phyloP scores from a whole-genome alignment of 2,113 vertebrate genomes.

The Lepidothrix coronata region DNA sequence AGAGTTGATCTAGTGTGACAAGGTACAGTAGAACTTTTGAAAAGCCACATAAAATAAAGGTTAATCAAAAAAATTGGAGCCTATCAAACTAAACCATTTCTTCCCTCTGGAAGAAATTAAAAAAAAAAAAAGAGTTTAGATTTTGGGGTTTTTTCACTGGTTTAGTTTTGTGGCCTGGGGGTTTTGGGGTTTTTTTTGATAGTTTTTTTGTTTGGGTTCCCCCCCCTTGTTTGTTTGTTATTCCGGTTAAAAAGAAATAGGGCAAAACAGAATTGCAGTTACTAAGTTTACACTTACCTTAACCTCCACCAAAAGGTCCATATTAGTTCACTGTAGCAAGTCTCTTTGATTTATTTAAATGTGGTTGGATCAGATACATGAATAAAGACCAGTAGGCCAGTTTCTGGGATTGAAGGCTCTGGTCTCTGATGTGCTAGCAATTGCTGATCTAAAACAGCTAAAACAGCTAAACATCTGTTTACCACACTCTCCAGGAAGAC shows the following conservation, averaged over 20 bases:
- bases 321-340: neutral
- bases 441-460: neutral
- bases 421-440: neutral
- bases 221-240: neutral
- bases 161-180: neutral
- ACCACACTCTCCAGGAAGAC: neutral
- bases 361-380: accelerated
- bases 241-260: neutral
- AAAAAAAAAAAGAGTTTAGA: neutral
- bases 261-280: neutral
- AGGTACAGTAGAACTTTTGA: neutral
- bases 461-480: neutral
- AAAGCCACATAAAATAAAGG: neutral
- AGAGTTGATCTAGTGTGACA: neutral
- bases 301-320: neutral
- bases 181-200: accelerated
- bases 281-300: neutral
- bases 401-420: neutral
- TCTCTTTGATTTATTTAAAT: neutral
- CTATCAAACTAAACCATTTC: neutral
- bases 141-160: neutral
- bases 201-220: neutral
- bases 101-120: neutral
- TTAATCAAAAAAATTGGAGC: neutral
- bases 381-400: neutral